Evolutionary conservation across 2,888 invertebrate genomes (phyloP), one percentile per base, ranked within the genome.

Genomic region (Chesias legatella): DNA sequence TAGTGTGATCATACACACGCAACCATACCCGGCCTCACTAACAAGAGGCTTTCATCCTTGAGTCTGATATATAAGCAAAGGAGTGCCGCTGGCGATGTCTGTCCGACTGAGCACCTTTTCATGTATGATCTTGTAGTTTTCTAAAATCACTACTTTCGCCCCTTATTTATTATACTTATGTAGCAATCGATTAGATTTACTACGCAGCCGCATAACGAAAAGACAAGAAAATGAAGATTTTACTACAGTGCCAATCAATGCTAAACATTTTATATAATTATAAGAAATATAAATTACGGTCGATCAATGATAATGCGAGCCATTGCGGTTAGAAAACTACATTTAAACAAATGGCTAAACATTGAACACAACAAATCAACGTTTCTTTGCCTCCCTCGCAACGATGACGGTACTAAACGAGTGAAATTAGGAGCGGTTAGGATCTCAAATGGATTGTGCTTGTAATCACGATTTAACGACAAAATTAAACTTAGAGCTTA

Each of bases 291-390:
- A 46, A 44, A 54, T 61, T 53, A 55, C 56, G 60, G 48, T 47
- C 53, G 52, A 60, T 48, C 51, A 48, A 54, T 56, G 53, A 29
- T 44, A 46, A 50, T 35, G 29, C 28, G 34, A 56, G 51, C 29
- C 47, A 62, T 58, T 63, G 72, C 58, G 68, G 70, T 74, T 72
- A 70, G 68, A 74, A 72, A 74, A 62, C 59, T 50, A 53, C 53
- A 58, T 60, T 62, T 53, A 59, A 56, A 63, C 57, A 60, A 66
- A 66, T 59, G 53, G 57, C 33, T 33, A 41, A 36, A 33, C 39
- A 48, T 48, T 37, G 34, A 40, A 48, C 27, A 29, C 26, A 30
- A 11, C 46, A 26, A 10, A 10, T n/a, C 25, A 42, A 40, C 35
- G 43, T 51, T 48, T 44, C 33, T 46, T 51, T 48, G 32, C 26